phyloP scores from a whole-genome alignment of 2,113 vertebrate species.

The Corythoichthys intestinalis region DNA sequence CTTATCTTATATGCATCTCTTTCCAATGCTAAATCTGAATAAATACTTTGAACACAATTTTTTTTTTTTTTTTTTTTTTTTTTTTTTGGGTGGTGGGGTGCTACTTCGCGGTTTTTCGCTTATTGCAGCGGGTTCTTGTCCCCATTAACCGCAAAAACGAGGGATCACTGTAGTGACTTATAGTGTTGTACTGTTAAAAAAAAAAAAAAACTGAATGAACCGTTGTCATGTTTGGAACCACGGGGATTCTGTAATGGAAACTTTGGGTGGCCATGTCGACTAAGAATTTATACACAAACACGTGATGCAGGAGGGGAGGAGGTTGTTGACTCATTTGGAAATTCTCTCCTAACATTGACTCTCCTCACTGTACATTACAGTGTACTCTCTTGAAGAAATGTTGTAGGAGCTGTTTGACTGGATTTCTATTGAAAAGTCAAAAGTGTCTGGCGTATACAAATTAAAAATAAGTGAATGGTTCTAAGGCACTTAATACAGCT shows the following conservation, averaged over 20 bases:
- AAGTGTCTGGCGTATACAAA: not conserved
- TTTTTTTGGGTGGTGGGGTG: too few species aligned
- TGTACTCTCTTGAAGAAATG: conserved; percentile 12
- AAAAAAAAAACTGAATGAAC: not conserved
- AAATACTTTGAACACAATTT: too few species aligned
- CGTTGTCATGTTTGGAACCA: not conserved
- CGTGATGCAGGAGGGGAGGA: conserved; percentile 20
- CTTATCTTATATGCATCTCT: too few species aligned
- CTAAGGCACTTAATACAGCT: conserved; percentile 10
- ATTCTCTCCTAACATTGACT: conserved; percentile 8
- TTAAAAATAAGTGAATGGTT: not conserved
- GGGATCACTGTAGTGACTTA: too few species aligned
- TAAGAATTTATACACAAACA: not conserved
- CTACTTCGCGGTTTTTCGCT: too few species aligned
- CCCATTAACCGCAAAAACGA: too few species aligned
- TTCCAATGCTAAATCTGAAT: too few species aligned
- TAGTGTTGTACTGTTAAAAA: not conserved
- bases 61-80: too few species aligned
- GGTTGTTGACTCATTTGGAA: conserved; percentile 29
- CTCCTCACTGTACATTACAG: not conserved
- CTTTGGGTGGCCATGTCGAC: conserved; percentile 11
- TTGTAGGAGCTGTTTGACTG: conserved; percentile 29
- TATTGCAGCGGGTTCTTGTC: too few species aligned
- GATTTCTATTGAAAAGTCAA: not conserved
- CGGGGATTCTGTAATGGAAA: conserved; percentile 1